phyloP scores from a whole-genome alignment of 2,797 vertebrate species.

The Leptodactylus fallax region DNA sequence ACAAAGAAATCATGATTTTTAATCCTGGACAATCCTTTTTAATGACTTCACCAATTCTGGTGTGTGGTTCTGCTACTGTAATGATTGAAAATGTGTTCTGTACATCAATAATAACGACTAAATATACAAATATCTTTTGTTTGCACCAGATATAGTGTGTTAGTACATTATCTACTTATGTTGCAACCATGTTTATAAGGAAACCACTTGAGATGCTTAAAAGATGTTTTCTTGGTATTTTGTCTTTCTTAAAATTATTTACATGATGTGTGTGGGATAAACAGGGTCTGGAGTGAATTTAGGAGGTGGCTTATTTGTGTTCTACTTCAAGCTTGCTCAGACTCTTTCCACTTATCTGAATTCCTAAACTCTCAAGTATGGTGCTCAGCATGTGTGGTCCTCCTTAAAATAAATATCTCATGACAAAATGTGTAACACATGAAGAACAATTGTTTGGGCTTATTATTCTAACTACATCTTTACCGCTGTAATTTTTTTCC shows the following conservation, averaged over 20 bases:
- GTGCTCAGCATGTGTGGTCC: slow-evolving; percentile 72
- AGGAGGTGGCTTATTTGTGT: slow-evolving; percentile 44
- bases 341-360: slow-evolving; percentile 65
- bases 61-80: too few species aligned
- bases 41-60: too few species aligned
- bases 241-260: slow-evolving; percentile 30
- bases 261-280: background rate
- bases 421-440: background rate
- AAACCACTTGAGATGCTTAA: background rate
- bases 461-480: background rate
- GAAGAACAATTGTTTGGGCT: background rate
- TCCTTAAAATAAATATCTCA: slow-evolving; percentile 68
- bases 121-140: background rate
- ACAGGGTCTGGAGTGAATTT: slow-evolving; percentile 53
- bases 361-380: slow-evolving; percentile 62
- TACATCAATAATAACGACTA: too few species aligned
- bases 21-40: too few species aligned
- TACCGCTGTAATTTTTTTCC: too few species aligned
- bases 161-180: background rate
- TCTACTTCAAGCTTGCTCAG: slow-evolving; percentile 56
- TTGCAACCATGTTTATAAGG: background rate
- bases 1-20: too few species aligned
- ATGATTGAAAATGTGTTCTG: too few species aligned
- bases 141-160: background rate
- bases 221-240: background rate